A percentile compares a stretch with the other conserved stretches of the same genome.
Conservation (phyloP, 2,113 vertebrate species). For the Siniperca chuatsi region DNA sequence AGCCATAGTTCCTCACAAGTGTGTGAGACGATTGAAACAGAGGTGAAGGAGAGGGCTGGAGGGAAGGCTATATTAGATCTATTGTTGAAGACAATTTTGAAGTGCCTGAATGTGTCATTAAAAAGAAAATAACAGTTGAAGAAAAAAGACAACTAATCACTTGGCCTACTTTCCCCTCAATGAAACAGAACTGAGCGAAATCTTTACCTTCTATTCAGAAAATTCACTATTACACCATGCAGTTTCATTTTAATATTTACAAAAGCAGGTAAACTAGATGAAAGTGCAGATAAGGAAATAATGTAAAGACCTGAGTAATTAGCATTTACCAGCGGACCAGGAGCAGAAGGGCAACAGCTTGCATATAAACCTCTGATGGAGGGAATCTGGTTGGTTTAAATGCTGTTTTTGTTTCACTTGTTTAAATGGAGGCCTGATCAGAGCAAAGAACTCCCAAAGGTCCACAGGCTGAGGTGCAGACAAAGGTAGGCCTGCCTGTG, state of each 20-base stretch:
- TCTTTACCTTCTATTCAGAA: not conserved
- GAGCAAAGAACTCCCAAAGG: constrained; percentile 88
- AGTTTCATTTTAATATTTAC: not conserved
- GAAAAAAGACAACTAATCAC: constrained; percentile 17
- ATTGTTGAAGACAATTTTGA: constrained; percentile 65
- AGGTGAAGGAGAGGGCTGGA: constrained; percentile 62
- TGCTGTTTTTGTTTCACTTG: constrained; percentile 90
- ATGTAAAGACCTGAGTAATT: constrained; percentile 43
- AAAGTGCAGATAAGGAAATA: constrained; percentile 22
- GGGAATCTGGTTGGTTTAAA: constrained; percentile 90
- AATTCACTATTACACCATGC: not conserved
- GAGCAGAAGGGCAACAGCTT: constrained; percentile 89
- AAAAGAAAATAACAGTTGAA: constrained; percentile 69
- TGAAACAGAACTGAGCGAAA: not conserved
- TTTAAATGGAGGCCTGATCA: constrained; percentile 94
- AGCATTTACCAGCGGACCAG: constrained; percentile 38
- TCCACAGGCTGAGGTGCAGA: constrained; percentile 81
- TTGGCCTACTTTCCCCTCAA: constrained; percentile 20
- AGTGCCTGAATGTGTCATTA: constrained; percentile 65
- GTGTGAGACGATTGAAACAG: constrained; percentile 73
- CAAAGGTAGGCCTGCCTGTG: constrained; percentile 67
- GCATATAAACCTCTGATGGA: constrained; percentile 89
- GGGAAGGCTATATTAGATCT: constrained; percentile 68
- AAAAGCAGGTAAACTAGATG: not conserved
- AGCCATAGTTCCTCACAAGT: constrained; percentile 77